Percentiles rank a stretch among this genome's conserved stretches.
phyloP scores from a whole-genome alignment of 2,113 vertebrate genomes.

The Mugil cephalus region DNA sequence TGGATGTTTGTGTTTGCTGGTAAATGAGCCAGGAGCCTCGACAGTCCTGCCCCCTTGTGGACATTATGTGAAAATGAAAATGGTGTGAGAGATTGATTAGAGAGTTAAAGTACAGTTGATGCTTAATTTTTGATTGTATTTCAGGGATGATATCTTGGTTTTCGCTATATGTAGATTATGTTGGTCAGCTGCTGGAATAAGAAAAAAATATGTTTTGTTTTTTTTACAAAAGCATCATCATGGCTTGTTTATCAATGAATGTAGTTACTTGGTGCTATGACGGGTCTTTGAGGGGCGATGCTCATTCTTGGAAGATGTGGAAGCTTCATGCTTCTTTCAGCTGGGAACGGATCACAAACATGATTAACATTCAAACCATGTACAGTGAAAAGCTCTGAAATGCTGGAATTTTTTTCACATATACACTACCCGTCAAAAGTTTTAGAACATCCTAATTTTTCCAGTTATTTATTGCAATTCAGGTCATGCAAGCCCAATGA shows the following conservation, averaged over 20 bases:
- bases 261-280: conserved; percentile 16
- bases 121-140: neutral
- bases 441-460: too few relatives aligned
- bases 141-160: conserved; percentile 1
- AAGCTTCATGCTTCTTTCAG: neutral
- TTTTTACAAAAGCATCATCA: neutral
- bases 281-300: neutral
- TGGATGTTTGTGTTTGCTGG: neutral
- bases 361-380: neutral
- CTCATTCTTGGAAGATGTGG: neutral
- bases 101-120: conserved; percentile 1
- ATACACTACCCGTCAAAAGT: too few relatives aligned
- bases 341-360: neutral
- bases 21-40: neutral
- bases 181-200: neutral
- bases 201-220: too few relatives aligned
- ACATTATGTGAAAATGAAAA: conserved; percentile 12
- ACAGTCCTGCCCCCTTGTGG: conserved; percentile 64
- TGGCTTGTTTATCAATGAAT: neutral
- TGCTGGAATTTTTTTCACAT: neutral
- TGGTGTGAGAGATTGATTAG: too few relatives aligned
- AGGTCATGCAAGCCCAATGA: too few relatives aligned
- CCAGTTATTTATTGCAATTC: too few relatives aligned
- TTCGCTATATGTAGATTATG: neutral
- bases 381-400: neutral